Evolutionary conservation across 1,140 invertebrate genomes (phyloP), one percentile per base, ranked within the genome.

Genomic region (Bombyx mori): DNA sequence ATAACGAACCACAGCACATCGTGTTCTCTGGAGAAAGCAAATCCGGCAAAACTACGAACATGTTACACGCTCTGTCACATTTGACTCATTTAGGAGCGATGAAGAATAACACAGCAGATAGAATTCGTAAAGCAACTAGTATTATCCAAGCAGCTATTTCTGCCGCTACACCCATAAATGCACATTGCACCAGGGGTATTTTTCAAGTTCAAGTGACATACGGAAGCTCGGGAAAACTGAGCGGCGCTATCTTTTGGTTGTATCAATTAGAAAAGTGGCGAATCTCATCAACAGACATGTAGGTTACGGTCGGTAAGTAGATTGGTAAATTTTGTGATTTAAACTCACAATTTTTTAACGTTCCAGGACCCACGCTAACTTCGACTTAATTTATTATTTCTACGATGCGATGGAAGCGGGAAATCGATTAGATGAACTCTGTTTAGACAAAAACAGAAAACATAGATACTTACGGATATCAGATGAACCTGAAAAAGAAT

Each of bases 211-310:
- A 97, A 76, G 89, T 97, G 58, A 96, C 95, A 7, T 98, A 94
- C 76, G 95, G 95, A 10, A 91, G 90, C 62, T 94, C 93, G 18
- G 95, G 95, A 12, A 96, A 96, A 90, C 88, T 95, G 57, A 95
- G 94, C 65, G 93, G 94, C 35, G 96, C 93, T 1, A 93, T 96
- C 70, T 95, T 97, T 67, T 95, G 93, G 88, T 80, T 96, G 52
- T 95, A 96, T 73, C 93, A 96, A 76, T 82, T 98, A 63, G 96
- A 98, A 79, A 98, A 97, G 69, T 94, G 93, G 88, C 89, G 96
- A 49, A 91, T 98, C 52, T 96, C 96, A 63, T 93, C 89, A 61
- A 92, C 90, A 69, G 92, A 97, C 90, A 92, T 92, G 93, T 92
- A 82, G 89, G 75, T 54, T 45, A 43, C 12, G 3, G 26, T 35